phyloP scores from a whole-genome alignment of 2,888 invertebrate species.

The Podotricha telesiphe region DNA sequence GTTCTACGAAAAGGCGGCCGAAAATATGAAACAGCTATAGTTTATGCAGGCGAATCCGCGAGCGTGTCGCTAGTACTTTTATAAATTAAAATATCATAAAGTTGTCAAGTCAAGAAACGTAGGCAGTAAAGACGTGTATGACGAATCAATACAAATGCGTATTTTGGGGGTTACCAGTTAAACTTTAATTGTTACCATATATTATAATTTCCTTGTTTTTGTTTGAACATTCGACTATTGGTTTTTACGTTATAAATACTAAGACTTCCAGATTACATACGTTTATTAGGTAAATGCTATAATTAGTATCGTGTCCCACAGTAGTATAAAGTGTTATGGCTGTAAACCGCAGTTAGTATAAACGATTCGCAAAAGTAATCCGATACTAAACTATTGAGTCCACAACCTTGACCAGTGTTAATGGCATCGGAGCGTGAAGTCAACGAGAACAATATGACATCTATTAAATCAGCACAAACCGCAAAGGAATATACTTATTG shows the following conservation, averaged over 20 bases:
- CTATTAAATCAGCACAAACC: conserved; percentile 33
- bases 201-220: background rate
- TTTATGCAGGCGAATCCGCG: no score
- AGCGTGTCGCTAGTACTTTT: no score
- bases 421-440: conserved; percentile 37
- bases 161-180: no score
- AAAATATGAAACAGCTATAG: no score
- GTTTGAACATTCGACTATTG: background rate
- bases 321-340: background rate
- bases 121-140: no score
- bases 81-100: no score
- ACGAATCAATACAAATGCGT: no score
- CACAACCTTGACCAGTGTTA: conserved; percentile 37
- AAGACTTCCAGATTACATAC: background rate
- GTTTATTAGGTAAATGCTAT: background rate
- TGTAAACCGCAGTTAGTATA: conserved; percentile 11
- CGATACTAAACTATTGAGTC: conserved; percentile 31
- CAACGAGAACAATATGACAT: conserved; percentile 38
- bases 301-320: background rate
- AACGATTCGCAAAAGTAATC: conserved; percentile 28
- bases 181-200: no score
- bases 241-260: conserved; percentile 9
- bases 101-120: no score
- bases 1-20: no score
- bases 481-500: conserved; percentile 17